Evolutionary conservation across 2,113 vertebrate genomes (phyloP).

Genomic region (Lipophrys pholis): DNA sequence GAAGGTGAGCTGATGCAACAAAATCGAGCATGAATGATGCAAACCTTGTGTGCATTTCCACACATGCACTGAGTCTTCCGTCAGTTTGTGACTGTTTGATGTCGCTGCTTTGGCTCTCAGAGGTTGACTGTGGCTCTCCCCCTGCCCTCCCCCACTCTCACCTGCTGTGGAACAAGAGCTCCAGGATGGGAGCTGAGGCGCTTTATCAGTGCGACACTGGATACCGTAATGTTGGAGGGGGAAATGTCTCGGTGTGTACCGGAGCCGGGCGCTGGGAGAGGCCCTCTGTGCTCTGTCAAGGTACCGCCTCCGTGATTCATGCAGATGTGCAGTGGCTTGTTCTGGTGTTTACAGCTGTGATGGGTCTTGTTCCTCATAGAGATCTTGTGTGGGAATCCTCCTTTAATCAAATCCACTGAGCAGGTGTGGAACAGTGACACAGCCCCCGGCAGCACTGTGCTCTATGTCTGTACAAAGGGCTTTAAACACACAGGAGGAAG

Average conservation of each 20-base stretch:
- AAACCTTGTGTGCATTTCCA: too few relatives aligned
- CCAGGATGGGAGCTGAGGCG: conserved; percentile 71
- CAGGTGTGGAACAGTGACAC: conserved; percentile 55
- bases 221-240: conserved; percentile 78
- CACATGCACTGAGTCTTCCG: too few relatives aligned
- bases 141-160: conserved; percentile 73
- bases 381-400: conserved; percentile 70
- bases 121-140: conserved; percentile 79
- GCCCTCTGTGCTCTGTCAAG: conserved; percentile 78
- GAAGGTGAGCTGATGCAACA: too few relatives aligned
- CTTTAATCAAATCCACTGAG: conserved; percentile 57
- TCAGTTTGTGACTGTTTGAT: conserved; percentile 13
- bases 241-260: conserved; percentile 81
- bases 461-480: conserved; percentile 72
- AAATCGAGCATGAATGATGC: too few relatives aligned
- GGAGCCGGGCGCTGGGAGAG: conserved; percentile 78
- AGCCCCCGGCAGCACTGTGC: conserved; percentile 59
- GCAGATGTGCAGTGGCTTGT: neutral
- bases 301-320: conserved; percentile 64
- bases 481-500: conserved; percentile 66
- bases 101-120: conserved; percentile 59
- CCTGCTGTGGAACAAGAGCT: conserved; percentile 80
- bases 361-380: conserved; percentile 58
- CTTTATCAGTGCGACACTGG: conserved; percentile 83
- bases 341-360: conserved; percentile 1